These are phyloP conservation scores for Drosophila buzzatii DNA, from an alignment of 2,888 invertebrate genomes.

Conservation along the genomic window DNA sequence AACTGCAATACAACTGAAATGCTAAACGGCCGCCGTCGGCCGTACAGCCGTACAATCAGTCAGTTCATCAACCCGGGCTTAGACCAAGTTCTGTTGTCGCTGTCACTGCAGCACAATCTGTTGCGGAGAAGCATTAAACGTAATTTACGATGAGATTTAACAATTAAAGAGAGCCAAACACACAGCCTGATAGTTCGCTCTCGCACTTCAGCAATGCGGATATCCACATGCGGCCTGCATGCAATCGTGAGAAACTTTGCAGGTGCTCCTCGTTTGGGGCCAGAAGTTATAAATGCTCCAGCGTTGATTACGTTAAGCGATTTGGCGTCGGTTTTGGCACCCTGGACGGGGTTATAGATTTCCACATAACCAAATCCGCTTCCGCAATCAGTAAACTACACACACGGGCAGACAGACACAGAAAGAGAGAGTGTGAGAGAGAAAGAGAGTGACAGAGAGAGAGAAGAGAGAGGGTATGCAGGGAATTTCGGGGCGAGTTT, in stretches of 20 bases:
- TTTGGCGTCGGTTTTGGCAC: conserved; percentile 56
- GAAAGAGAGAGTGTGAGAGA: not conserved
- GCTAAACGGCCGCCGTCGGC: not conserved
- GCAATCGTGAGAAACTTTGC: conserved; percentile 70
- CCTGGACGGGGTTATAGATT: conserved; percentile 59
- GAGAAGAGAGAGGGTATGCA: not conserved
- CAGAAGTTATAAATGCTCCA: conserved; percentile 44
- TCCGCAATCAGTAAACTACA: conserved; percentile 80
- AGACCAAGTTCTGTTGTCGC: conserved; percentile 9
- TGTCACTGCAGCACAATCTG: conserved; percentile 52
- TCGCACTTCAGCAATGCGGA: conserved; percentile 59
- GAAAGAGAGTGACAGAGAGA: not conserved
- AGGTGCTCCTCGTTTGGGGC: conserved; percentile 49
- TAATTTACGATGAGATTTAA: conserved; percentile 55
- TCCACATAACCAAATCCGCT: conserved; percentile 77
- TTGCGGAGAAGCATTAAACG: conserved; percentile 41
- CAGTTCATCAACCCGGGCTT: conserved; percentile 16
- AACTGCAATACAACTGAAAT: conserved; percentile 38
- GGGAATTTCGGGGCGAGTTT: conserved; percentile 15
- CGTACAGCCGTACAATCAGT: not conserved
- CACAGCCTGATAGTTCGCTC: conserved; percentile 29
- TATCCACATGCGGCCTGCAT: conserved; percentile 37
- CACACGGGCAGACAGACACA: conserved; percentile 33
- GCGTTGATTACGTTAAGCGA: conserved; percentile 73
- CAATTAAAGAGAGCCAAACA: conserved; percentile 25